Conservation (phyloP, 2,797 vertebrate species). For the Gymnoscopelus braueri region DNA sequence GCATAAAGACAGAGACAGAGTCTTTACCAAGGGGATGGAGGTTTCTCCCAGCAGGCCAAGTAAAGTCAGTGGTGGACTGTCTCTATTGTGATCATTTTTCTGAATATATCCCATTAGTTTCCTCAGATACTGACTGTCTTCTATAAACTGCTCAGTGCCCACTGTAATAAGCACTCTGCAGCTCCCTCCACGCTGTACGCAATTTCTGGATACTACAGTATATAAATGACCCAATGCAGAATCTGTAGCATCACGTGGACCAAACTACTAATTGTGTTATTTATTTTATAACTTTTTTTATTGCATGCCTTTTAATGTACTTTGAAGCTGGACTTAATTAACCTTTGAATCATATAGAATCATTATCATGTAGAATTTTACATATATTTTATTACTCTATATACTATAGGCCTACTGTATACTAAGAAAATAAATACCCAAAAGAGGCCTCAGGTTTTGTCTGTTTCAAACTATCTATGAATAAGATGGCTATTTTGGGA, state of each 20-base stretch:
- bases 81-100: constrained; percentile 58
- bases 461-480: constrained; percentile 16
- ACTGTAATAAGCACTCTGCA: constrained; percentile 55
- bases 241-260: constrained; percentile 66
- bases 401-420: too few species aligned
- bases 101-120: constrained; percentile 65
- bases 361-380: constrained; percentile 3
- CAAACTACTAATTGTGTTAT: constrained; percentile 51
- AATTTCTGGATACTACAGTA: constrained; percentile 52
- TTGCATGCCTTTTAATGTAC: constrained; percentile 44
- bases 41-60: constrained; percentile 71
- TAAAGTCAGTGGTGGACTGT: constrained; percentile 60
- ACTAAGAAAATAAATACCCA: neutral
- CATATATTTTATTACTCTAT: too few species aligned
- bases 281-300: constrained; percentile 64
- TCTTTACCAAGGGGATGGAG: constrained; percentile 64
- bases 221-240: constrained; percentile 53
- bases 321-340: constrained; percentile 27
- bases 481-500: constrained; percentile 17
- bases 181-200: constrained; percentile 53
- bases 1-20: constrained; percentile 79
- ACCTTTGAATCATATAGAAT: constrained; percentile 12
- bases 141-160: neutral
- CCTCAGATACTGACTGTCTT: constrained; percentile 38
- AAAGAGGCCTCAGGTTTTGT: constrained; percentile 11